phyloP scores from a whole-genome alignment of 2,113 vertebrate species.

The Nesogale talazaci region DNA sequence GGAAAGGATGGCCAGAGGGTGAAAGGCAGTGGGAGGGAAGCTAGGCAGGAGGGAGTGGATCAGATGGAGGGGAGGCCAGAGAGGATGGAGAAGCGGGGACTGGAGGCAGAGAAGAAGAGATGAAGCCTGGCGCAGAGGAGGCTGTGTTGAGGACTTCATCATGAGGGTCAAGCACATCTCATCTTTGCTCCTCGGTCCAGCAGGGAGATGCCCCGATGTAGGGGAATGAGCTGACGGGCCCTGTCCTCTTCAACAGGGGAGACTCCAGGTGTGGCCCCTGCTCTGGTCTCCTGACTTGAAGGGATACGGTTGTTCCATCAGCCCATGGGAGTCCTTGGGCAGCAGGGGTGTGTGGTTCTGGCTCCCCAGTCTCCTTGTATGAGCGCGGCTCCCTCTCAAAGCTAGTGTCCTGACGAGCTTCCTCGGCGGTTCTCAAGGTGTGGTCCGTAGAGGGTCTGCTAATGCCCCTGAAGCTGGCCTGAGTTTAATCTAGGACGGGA shows the following conservation, averaged over 20 bases:
- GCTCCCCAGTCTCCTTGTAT: neutral
- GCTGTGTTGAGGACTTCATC: conserved; percentile 31
- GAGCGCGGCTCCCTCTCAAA: neutral
- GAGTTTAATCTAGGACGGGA: neutral
- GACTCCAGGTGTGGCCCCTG: neutral
- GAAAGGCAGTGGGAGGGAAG: neutral
- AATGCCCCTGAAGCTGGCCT: neutral
- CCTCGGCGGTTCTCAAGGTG: conserved; percentile 43
- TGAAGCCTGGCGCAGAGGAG: conserved; percentile 30
- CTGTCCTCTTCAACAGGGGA: neutral
- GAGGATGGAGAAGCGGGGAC: conserved; percentile 54
- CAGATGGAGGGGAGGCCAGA: conserved; percentile 49
- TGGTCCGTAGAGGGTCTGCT: neutral
- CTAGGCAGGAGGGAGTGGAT: conserved; percentile 36
- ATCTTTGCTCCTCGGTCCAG: neutral
- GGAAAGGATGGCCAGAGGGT: neutral
- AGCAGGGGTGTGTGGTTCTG: too few relatives aligned
- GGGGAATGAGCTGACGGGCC: neutral
- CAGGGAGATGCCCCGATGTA: neutral
- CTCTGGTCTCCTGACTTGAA: neutral
- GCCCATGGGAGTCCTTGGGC: neutral
- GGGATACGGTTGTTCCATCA: neutral
- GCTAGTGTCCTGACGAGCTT: neutral
- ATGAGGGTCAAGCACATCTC: conserved; percentile 44
- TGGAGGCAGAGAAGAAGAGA: conserved; percentile 56